Conservation (phyloP, 37 sponge, comb jelly and placozoan species). For the Mnemiopsis leidyi region DNA sequence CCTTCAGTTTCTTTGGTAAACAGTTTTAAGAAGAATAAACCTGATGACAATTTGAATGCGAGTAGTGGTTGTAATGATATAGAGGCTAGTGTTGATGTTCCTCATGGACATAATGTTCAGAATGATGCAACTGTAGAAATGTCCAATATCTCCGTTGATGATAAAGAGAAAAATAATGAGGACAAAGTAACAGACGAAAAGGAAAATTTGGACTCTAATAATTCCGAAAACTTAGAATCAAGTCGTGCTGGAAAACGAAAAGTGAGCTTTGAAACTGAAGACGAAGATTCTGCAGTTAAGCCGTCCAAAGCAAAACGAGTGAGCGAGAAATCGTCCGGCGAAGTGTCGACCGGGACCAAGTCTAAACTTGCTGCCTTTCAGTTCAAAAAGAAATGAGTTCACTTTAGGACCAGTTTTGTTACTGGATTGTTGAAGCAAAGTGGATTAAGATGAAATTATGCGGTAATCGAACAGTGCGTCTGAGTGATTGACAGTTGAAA, state of each 20-base stretch:
- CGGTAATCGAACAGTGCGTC: too few species aligned
- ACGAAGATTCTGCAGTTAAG: not conserved
- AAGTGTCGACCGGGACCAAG: slow-evolving; percentile 12
- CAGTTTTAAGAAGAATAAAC: slow-evolving; percentile 20
- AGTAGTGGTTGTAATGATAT: not conserved
- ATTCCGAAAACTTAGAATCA: not conserved
- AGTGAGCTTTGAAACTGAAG: not conserved
- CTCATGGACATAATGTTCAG: not conserved
- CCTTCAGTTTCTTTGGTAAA: not conserved
- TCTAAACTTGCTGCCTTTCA: slow-evolving; percentile 19
- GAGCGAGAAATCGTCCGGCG: not conserved
- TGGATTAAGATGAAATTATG: too few species aligned
- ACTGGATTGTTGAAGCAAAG: too few species aligned
- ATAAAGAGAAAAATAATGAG: not conserved
- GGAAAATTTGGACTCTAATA: not conserved
- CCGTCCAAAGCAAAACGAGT: not conserved
- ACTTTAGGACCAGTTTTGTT: too few species aligned
- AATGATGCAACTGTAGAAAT: not conserved
- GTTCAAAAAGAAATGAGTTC: slow-evolving; percentile 40
- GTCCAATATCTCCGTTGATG: not conserved
- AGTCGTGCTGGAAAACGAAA: not conserved
- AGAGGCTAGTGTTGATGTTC: not conserved
- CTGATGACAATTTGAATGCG: not conserved
- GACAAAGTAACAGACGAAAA: not conserved
- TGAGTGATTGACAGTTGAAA: too few species aligned